Evolutionary conservation across 2,888 invertebrate genomes (phyloP).

Genomic region (Acleris cristana): DNA sequence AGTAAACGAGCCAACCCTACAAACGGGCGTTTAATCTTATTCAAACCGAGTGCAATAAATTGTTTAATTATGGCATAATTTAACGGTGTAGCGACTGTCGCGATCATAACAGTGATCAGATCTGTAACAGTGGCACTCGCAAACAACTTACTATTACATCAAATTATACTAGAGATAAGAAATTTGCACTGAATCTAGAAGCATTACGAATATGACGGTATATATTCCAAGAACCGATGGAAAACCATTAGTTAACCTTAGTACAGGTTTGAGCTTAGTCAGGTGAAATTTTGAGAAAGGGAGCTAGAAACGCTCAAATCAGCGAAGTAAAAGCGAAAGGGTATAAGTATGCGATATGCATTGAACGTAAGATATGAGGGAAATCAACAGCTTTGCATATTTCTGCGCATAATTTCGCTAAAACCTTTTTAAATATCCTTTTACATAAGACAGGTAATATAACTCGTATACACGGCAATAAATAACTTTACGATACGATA

Average conservation of each 20-base stretch:
- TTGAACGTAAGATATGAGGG: too few species aligned
- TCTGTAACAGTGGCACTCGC: constrained; percentile 23
- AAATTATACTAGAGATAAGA: constrained; percentile 14
- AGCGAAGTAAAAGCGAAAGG: not conserved
- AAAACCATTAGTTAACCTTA: not conserved
- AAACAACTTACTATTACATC: constrained; percentile 11
- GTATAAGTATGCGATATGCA: not conserved
- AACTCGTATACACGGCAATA: too few species aligned
- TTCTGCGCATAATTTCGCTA: too few species aligned
- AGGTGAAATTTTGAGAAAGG: constrained; percentile 5
- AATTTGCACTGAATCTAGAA: constrained; percentile 14
- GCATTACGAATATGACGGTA: constrained; percentile 13
- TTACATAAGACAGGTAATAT: too few species aligned
- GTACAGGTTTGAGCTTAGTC: not conserved
- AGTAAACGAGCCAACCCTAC: constrained; percentile 22
- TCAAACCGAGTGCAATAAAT: constrained; percentile 30
- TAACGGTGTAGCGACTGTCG: constrained; percentile 25
- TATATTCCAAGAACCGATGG: constrained; percentile 13
- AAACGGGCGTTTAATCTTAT: constrained; percentile 22
- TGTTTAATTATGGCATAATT: constrained; percentile 37
- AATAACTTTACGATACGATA: not conserved
- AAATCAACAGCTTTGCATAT: too few species aligned
- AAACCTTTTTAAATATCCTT: too few species aligned
- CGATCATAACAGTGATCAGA: too few species aligned
- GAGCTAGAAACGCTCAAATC: not conserved